A percentile compares a stretch with the other conserved stretches of the same genome.
Evolutionary conservation across 1,140 invertebrate species (phyloP).

Genomic region (Drosophila mauritiana): DNA sequence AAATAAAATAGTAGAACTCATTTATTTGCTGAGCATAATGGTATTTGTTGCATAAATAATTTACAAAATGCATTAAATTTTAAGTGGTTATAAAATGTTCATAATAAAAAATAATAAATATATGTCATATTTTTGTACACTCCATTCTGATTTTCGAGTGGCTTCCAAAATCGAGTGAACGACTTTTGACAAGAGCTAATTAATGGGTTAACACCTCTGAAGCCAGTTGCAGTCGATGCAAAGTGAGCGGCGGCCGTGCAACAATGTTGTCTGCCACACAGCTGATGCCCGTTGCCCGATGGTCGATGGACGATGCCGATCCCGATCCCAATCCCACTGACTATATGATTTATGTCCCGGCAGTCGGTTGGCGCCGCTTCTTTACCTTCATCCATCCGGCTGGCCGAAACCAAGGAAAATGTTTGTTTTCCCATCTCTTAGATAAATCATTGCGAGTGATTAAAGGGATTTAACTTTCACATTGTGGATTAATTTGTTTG

Average conservation of each 20-base stretch:
- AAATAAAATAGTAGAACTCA: no score
- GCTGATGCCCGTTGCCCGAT: constrained; percentile 45
- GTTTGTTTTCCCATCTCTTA: constrained; percentile 41
- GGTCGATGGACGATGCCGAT: constrained; percentile 35
- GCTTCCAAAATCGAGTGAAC: background rate
- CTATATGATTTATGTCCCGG: constrained; percentile 66
- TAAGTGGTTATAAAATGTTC: no score
- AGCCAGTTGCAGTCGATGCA: constrained; percentile 37
- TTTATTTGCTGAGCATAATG: no score
- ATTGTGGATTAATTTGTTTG: constrained; percentile 22
- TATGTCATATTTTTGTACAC: background rate
- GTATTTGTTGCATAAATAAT: no score
- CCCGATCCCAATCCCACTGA: constrained; percentile 21
- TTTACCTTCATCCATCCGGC: constrained; percentile 12
- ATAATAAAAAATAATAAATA: background rate
- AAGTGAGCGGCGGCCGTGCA: constrained; percentile 61
- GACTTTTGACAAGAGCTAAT: constrained; percentile 1
- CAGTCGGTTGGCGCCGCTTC: constrained; percentile 59
- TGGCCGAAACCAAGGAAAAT: constrained; percentile 32
- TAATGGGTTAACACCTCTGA: constrained; percentile 29
- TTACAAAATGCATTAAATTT: no score
- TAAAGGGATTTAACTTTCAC: constrained; percentile 29
- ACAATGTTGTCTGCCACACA: constrained; percentile 60
- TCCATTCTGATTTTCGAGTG: background rate
- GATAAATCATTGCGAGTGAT: constrained; percentile 49